Evolutionary conservation across 2,113 vertebrate genomes (phyloP).

Genomic region (Anguilla japonica): DNA sequence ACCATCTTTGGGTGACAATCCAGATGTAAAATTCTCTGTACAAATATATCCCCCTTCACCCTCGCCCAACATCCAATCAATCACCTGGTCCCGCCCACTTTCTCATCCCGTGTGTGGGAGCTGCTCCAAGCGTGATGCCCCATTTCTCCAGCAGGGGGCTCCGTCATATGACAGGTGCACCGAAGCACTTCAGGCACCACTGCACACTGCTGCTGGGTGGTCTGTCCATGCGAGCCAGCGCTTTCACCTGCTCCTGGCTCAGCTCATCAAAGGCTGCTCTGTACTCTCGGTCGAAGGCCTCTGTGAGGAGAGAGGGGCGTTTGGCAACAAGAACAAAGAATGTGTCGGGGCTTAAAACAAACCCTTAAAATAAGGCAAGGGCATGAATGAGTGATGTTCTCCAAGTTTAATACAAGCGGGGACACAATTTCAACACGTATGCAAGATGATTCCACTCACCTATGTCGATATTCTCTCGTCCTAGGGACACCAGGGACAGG

Average conservation of each 20-base stretch:
- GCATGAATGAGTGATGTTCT: neutral
- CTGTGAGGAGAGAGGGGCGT: conserved; percentile 62
- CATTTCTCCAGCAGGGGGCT: neutral
- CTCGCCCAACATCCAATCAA: neutral
- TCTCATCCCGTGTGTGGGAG: neutral
- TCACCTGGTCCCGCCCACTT: neutral
- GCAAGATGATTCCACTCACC: conserved; percentile 73
- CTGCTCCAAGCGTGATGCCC: neutral
- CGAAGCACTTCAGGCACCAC: conserved; percentile 89
- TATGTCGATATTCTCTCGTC: conserved; percentile 94
- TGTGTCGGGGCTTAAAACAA: neutral
- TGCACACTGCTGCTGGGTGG: conserved; percentile 79
- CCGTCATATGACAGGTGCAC: conserved; percentile 81
- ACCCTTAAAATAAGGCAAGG: neutral
- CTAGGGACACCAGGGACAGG: conserved; percentile 90
- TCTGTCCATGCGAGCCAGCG: conserved; percentile 78
- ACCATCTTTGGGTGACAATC: conserved; percentile 49
- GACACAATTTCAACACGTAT: neutral
- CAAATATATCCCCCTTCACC: conserved; percentile 19
- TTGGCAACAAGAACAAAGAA: neutral
- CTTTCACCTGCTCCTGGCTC: conserved; percentile 77
- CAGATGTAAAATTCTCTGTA: conserved; percentile 27
- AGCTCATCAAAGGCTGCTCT: conserved; percentile 77
- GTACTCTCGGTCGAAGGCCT: conserved; percentile 95
- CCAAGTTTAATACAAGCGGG: neutral